phyloP scores from a whole-genome alignment of 2,113 vertebrate genomes.

The Xenus cinereus region DNA sequence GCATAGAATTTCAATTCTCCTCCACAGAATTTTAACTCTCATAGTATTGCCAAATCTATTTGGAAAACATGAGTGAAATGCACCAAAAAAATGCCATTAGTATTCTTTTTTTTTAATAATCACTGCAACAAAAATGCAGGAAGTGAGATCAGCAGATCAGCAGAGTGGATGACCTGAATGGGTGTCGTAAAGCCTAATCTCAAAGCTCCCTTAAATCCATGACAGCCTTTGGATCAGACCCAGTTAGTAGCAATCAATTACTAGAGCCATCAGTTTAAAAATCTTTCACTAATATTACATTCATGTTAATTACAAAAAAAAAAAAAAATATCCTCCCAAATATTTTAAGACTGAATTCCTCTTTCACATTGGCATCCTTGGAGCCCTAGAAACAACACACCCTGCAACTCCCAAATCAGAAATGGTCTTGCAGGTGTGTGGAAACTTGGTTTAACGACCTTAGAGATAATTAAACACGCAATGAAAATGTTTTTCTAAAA shows the following conservation, averaged over 20 bases:
- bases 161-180: not conserved
- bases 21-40: not conserved
- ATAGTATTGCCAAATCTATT: not conserved
- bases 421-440: not conserved
- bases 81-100: fast-evolving
- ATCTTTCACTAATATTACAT: not conserved
- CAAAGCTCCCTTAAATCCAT: not conserved
- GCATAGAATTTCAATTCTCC: not conserved
- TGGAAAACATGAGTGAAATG: not conserved
- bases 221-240: not conserved
- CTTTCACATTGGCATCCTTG: fast-evolving
- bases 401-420: not conserved
- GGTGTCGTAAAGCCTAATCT: not conserved
- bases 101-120: not conserved
- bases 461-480: not conserved
- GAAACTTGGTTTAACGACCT: not conserved
- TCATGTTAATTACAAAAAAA: not conserved
- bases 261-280: not conserved
- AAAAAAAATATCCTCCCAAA: not conserved
- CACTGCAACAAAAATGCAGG: not conserved
- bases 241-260: not conserved
- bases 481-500: slow-evolving; percentile 2
- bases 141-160: not conserved
- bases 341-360: not conserved
- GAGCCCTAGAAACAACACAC: not conserved